Conservation (phyloP, 2,888 invertebrate genomes). For the Troides oblongomaculatus region DNA sequence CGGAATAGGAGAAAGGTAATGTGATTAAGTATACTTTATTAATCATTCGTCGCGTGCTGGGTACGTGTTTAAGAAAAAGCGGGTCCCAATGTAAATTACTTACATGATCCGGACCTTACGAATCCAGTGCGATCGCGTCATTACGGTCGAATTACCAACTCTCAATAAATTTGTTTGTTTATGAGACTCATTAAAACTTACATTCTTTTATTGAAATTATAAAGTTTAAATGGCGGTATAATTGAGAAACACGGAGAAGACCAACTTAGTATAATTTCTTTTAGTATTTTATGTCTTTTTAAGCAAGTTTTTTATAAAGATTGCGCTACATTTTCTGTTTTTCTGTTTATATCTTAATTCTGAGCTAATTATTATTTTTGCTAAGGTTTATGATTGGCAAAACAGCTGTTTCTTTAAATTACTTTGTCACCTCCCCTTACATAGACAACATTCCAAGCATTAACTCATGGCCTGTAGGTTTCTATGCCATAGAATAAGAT, state of each 20-base stretch:
- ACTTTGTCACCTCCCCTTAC: too few species aligned
- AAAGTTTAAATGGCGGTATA: conserved; percentile 9
- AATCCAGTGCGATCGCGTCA: conserved; percentile 3
- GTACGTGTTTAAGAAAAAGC: conserved; percentile 10
- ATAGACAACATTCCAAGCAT: too few species aligned
- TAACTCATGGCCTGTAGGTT: too few species aligned
- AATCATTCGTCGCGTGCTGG: conserved; percentile 11
- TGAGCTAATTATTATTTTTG: neutral
- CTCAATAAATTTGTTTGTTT: conserved; percentile 34
- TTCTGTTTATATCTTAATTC: neutral
- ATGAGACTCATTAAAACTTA: conserved; percentile 33
- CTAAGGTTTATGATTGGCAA: too few species aligned
- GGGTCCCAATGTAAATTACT: neutral
- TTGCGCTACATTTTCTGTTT: neutral
- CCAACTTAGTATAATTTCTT: neutral
- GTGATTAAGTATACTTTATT: conserved; percentile 16
- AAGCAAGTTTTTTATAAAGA: too few species aligned
- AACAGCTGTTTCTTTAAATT: too few species aligned
- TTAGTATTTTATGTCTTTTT: neutral
- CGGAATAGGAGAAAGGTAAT: conserved; percentile 10
- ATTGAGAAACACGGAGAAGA: conserved; percentile 5
- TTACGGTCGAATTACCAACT: conserved; percentile 15
- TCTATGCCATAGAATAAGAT: too few species aligned
- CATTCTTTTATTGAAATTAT: conserved; percentile 32
- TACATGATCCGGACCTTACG: neutral